These are phyloP conservation scores for Vesta saturnalis DNA, from an alignment of 2,888 invertebrate genomes.

Conservation along the genomic window DNA sequence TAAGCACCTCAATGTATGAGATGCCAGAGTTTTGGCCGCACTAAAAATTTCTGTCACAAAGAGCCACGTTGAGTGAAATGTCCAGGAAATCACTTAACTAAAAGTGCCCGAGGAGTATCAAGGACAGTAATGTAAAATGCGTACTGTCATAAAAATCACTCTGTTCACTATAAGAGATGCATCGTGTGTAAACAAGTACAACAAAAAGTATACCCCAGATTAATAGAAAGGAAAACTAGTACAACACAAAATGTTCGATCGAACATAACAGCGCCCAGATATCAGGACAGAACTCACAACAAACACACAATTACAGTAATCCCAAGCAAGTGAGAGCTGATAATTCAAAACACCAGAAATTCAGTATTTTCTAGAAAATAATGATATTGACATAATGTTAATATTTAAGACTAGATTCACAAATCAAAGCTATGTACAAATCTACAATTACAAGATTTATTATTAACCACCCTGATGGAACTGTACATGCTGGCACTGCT, in stretches of 20 bases:
- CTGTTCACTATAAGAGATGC: slow-evolving; percentile 18
- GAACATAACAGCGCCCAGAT: slow-evolving; percentile 10
- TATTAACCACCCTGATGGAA: neutral
- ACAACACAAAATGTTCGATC: slow-evolving; percentile 14
- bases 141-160: slow-evolving; percentile 23
- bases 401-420: neutral
- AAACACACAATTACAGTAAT: slow-evolving; percentile 7
- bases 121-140: slow-evolving; percentile 17
- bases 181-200: slow-evolving; percentile 22
- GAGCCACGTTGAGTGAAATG: neutral
- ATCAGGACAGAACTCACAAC: slow-evolving; percentile 13
- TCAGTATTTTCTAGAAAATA: neutral
- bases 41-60: neutral
- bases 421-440: neutral
- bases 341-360: neutral
- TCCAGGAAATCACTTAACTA: neutral
- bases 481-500: neutral
- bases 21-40: no score
- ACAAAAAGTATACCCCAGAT: slow-evolving; percentile 21
- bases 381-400: neutral
- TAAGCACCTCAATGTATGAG: no score
- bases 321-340: slow-evolving; percentile 5
- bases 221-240: slow-evolving; percentile 8
- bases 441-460: neutral
- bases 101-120: neutral